These are phyloP conservation scores for Anarsia innoxiella DNA, from an alignment of 2,888 invertebrate species.

Conservation along the genomic window DNA sequence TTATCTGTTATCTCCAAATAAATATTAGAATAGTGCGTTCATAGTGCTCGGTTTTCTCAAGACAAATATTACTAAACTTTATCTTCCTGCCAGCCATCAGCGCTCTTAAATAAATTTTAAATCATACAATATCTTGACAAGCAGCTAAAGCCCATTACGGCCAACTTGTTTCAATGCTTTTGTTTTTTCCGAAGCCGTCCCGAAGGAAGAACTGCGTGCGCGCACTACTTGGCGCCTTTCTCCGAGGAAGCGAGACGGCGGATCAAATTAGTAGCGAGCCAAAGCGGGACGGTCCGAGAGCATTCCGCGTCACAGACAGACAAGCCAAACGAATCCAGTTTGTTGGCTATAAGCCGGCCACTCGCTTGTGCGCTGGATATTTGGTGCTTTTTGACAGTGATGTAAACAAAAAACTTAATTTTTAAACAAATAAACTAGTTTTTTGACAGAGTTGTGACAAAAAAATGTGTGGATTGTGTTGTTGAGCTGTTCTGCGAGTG, in stretches of 20 bases:
- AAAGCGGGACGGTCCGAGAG: slow-evolving; percentile 52
- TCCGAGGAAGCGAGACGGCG: slow-evolving; percentile 43
- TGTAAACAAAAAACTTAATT: slow-evolving; percentile 57
- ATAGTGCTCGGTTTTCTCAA: slow-evolving; percentile 12
- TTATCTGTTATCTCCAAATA: slow-evolving; percentile 10
- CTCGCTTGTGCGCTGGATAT: slow-evolving; percentile 43
- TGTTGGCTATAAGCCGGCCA: slow-evolving; percentile 55
- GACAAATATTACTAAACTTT: slow-evolving; percentile 16
- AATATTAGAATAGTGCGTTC: slow-evolving; percentile 22
- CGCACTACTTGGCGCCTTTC: slow-evolving; percentile 70
- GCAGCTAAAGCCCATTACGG: slow-evolving; percentile 47
- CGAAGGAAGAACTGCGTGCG: slow-evolving; percentile 67
- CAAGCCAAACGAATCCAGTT: slow-evolving; percentile 64
- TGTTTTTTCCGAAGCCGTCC: slow-evolving; percentile 60
- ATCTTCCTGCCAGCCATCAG: slow-evolving; percentile 25
- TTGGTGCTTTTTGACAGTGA: slow-evolving; percentile 44
- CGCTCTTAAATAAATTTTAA: slow-evolving; percentile 47
- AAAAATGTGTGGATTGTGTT: slow-evolving; percentile 44
- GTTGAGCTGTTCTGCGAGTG: slow-evolving; percentile 18
- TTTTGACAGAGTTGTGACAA: slow-evolving; percentile 37
- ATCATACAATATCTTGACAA: slow-evolving; percentile 58
- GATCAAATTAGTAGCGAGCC: slow-evolving; percentile 21
- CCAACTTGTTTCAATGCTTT: slow-evolving; percentile 68
- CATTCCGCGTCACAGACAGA: slow-evolving; percentile 58
- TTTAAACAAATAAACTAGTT: slow-evolving; percentile 26